Evolutionary conservation across 2,888 invertebrate genomes (phyloP).

Genomic region (Salpingus planirostris): DNA sequence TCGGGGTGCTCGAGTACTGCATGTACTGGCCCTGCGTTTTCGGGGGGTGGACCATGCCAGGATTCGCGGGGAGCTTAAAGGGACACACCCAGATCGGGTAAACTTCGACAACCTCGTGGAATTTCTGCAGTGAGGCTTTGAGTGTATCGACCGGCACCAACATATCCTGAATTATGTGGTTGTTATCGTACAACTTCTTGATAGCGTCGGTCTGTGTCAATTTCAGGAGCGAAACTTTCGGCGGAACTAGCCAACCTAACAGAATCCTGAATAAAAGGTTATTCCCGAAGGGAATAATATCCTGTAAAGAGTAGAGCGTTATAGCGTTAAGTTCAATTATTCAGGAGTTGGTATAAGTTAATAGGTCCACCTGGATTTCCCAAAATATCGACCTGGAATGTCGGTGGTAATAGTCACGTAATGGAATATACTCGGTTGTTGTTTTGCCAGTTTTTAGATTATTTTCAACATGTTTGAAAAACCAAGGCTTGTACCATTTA

Average conservation of each 20-base stretch:
- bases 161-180: conserved; percentile 77
- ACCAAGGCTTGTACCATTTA: conserved; percentile 75
- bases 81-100: conserved; percentile 82
- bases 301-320: conserved; percentile 44
- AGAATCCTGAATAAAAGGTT: conserved; percentile 60
- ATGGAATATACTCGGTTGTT: conserved; percentile 62
- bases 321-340: not conserved
- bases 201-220: conserved; percentile 64
- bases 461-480: conserved; percentile 65
- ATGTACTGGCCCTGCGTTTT: conserved; percentile 20
- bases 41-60: conserved; percentile 61
- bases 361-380: conserved; percentile 59
- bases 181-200: conserved; percentile 61
- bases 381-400: conserved; percentile 75
- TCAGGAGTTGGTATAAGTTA: conserved; percentile 1
- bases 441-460: conserved; percentile 39
- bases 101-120: conserved; percentile 55
- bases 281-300: conserved; percentile 79
- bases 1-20: conserved; percentile 28
- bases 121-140: conserved; percentile 51
- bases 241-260: conserved; percentile 76
- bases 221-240: conserved; percentile 72
- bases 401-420: conserved; percentile 74
- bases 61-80: conserved; percentile 57
- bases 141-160: conserved; percentile 59